A percentile compares a stretch with the other conserved stretches of the same genome.
Conservation (phyloP, 2,797 vertebrate genomes). For the Brotogeris chrysoptera region DNA sequence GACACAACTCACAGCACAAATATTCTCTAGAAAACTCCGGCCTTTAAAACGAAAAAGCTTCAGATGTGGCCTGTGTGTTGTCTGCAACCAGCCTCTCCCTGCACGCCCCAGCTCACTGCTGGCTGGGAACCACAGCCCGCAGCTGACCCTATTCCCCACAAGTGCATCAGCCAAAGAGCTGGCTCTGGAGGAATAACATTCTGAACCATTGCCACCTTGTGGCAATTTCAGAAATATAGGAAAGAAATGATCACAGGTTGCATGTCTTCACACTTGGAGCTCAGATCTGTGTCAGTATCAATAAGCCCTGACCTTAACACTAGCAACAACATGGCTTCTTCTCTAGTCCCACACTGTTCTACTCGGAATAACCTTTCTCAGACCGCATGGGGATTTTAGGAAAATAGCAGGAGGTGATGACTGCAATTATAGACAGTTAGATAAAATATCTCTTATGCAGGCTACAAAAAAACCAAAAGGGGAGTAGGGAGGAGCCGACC, state of each 20-base stretch:
- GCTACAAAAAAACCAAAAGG: neutral
- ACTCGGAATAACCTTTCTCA: neutral
- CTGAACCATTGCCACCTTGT: slow-evolving; percentile 30
- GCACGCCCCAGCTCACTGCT: neutral
- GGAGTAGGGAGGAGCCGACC: neutral
- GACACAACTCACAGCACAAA: rapidly evolving
- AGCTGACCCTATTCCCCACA: rapidly evolving
- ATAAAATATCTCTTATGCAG: neutral
- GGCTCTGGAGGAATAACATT: neutral
- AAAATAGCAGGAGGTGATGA: neutral
- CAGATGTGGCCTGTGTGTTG: rapidly evolving
- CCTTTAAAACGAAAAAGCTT: neutral
- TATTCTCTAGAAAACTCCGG: neutral
- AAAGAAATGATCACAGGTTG: neutral
- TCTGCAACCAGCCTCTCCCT: neutral
- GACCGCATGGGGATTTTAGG: neutral
- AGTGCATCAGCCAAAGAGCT: neutral
- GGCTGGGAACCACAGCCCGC: neutral
- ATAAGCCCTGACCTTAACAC: neutral
- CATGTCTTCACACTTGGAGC: rapidly evolving
- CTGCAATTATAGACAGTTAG: neutral
- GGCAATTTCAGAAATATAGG: neutral
- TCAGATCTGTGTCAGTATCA: rapidly evolving
- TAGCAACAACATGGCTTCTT: no score
- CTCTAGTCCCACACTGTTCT: neutral